A percentile compares a stretch with the other conserved stretches of the same genome.
Conservation (phyloP, 1,140 invertebrate genomes). For the Platorchestia sp. region DNA sequence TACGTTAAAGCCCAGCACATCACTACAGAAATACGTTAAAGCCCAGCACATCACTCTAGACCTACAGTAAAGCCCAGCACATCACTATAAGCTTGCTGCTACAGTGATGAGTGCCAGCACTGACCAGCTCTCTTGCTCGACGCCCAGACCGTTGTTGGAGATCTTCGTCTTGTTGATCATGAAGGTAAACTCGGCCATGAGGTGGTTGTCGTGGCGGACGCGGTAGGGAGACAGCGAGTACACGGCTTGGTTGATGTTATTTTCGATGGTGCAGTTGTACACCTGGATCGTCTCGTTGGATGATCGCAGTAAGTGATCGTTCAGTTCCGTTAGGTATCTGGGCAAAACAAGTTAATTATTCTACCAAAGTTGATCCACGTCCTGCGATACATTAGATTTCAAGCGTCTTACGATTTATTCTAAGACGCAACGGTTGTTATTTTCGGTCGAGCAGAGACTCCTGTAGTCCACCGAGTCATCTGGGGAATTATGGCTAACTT, state of each 20-base stretch:
- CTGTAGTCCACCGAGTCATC: too few relatives aligned
- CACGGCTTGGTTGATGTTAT: slow-evolving; percentile 84
- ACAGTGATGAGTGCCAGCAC: slow-evolving; percentile 4
- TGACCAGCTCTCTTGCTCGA: slow-evolving; percentile 83
- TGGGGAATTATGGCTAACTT: too few relatives aligned
- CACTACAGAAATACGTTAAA: too few relatives aligned
- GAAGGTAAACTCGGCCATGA: slow-evolving; percentile 86
- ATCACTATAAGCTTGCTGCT: too few relatives aligned
- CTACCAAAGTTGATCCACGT: too few relatives aligned
- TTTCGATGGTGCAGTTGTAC: slow-evolving; percentile 83
- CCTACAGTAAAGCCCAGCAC: too few relatives aligned
- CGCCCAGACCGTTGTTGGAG: slow-evolving; percentile 85
- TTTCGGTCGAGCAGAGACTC: too few relatives aligned
- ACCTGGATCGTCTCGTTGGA: slow-evolving; percentile 89
- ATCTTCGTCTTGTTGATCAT: slow-evolving; percentile 89
- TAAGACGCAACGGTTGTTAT: too few relatives aligned
- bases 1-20: too few relatives aligned
- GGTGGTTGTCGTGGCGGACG: slow-evolving; percentile 82
- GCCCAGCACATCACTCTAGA: too few relatives aligned
- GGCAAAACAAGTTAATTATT: neutral
- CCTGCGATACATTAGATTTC: too few relatives aligned
- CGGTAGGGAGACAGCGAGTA: slow-evolving; percentile 86
- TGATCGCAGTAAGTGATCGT: slow-evolving; percentile 87
- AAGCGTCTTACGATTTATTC: too few relatives aligned
- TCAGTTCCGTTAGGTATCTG: slow-evolving; percentile 77